These are phyloP conservation scores for Eonycteris spelaea DNA, from an alignment of 2,113 vertebrate genomes.

Conservation along the genomic window DNA sequence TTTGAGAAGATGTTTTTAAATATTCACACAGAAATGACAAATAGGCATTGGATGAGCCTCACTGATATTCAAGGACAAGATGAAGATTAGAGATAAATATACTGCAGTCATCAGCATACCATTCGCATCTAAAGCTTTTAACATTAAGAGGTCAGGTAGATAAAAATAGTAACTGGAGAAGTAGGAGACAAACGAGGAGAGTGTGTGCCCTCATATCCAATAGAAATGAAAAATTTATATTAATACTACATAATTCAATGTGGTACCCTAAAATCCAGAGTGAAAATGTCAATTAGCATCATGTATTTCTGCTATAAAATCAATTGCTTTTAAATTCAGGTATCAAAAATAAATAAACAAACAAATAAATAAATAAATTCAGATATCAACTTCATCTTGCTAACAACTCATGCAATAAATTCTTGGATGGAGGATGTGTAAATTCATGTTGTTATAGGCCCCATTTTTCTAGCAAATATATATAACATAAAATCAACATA, in stretches of 20 bases:
- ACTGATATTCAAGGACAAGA: background rate
- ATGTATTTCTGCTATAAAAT: background rate
- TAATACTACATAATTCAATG: constrained; percentile 21
- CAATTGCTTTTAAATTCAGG: background rate
- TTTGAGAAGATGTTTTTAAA: background rate
- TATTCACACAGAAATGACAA: background rate
- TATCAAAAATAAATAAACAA: background rate
- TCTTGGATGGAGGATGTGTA: background rate
- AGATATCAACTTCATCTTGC: background rate
- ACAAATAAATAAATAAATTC: background rate
- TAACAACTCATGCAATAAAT: constrained; percentile 21
- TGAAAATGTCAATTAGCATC: constrained; percentile 12
- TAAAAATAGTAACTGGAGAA: background rate
- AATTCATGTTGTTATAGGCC: background rate
- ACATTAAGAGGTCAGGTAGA: background rate
- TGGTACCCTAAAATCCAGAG: background rate
- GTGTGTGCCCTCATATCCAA: background rate
- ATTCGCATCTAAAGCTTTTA: background rate
- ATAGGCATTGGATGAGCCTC: background rate
- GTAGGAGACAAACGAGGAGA: background rate
- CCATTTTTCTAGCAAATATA: background rate
- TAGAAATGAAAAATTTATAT: background rate
- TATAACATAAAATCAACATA: constrained; percentile 17
- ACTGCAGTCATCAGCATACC: background rate
- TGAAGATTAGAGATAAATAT: background rate